Evolutionary conservation across 2,797 vertebrate genomes (phyloP).

Genomic region (Epinephelus coioides): DNA sequence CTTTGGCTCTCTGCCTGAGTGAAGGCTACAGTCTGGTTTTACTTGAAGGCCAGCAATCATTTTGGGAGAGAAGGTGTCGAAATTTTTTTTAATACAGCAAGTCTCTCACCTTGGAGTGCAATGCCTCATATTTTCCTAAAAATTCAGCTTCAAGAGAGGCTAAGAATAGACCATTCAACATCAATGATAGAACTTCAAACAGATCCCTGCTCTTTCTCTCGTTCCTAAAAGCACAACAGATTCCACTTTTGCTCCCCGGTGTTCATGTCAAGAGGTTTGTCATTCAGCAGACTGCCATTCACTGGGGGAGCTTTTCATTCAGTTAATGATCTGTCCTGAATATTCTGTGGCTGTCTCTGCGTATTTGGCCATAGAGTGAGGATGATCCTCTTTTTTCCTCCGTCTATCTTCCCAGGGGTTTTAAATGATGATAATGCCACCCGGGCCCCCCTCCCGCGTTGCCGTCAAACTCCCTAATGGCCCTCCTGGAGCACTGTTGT

Average conservation of each 20-base stretch:
- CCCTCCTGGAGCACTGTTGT: conserved; percentile 47
- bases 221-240: conserved; percentile 38
- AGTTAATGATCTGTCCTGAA: conserved; percentile 50
- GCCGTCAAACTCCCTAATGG: conserved; percentile 50
- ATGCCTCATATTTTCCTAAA: conserved; percentile 15
- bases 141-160: conserved; percentile 13
- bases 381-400: conserved; percentile 27
- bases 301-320: conserved; percentile 30
- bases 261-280: conserved; percentile 52
- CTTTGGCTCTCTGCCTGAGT: neutral
- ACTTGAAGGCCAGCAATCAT: neutral
- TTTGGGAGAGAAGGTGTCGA: neutral
- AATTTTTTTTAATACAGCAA: conserved; percentile 2
- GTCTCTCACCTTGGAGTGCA: conserved; percentile 2
- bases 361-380: conserved; percentile 33
- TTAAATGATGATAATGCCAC: conserved; percentile 54
- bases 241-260: conserved; percentile 33
- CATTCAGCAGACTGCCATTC: conserved; percentile 39
- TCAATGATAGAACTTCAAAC: conserved; percentile 32
- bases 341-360: conserved; percentile 46
- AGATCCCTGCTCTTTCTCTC: conserved; percentile 22
- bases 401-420: conserved; percentile 41
- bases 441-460: conserved; percentile 4
- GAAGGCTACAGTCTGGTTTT: neutral
- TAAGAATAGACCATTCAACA: conserved; percentile 31